Percentiles rank a stretch among this genome's conserved stretches.
Evolutionary conservation across 2,797 vertebrate genomes (phyloP).

Genomic region (Agapornis canus): DNA sequence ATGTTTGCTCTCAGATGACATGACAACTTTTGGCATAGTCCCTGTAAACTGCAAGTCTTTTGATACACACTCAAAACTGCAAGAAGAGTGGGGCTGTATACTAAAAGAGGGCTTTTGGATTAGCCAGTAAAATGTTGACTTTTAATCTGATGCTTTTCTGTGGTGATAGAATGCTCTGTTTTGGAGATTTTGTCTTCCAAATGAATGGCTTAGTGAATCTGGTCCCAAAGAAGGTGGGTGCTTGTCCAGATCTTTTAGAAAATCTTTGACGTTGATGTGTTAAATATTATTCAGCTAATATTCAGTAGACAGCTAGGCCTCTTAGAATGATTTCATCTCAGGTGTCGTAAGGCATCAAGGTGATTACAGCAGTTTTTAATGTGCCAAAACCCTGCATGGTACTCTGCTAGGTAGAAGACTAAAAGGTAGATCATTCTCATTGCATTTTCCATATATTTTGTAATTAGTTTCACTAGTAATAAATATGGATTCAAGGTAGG

Average conservation of each 20-base stretch:
- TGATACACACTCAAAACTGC: not conserved
- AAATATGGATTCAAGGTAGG: not conserved
- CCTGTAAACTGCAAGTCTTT: not conserved
- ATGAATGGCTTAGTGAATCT: not conserved
- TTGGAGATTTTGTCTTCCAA: not conserved
- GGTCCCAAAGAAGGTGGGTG: accelerated
- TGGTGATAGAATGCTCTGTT: not conserved
- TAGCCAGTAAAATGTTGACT: not conserved
- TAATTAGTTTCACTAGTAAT: not conserved
- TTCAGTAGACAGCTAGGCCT: not conserved
- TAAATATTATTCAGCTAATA: not conserved
- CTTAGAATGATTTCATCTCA: not conserved
- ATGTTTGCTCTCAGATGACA: not conserved
- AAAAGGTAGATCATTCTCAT: not conserved
- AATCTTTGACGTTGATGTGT: accelerated
- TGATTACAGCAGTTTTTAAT: accelerated
- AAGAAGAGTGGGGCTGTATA: not conserved
- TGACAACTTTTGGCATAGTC: not conserved
- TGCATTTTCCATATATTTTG: not conserved
- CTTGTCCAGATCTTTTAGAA: not conserved
- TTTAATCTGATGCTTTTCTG: not conserved
- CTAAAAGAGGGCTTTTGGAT: not conserved
- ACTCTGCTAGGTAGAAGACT: not conserved
- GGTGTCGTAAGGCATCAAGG: not conserved
- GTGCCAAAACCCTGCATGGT: not conserved